These are phyloP conservation scores for Plusia festucae DNA, from an alignment of 2,888 invertebrate genomes.

Conservation along the genomic window DNA sequence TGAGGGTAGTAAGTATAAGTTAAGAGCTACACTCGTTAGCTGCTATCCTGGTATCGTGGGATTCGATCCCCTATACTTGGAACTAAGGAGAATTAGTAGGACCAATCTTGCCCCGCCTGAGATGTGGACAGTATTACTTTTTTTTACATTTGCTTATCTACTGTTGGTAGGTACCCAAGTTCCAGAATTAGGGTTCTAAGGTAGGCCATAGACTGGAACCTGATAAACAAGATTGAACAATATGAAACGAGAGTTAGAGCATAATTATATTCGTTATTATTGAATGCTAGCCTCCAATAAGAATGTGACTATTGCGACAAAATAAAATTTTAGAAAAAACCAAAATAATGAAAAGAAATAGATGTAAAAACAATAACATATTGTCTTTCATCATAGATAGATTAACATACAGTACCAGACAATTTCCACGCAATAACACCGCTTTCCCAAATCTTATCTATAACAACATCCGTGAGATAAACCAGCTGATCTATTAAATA, in stretches of 20 bases:
- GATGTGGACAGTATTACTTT: no score
- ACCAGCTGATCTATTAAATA: conserved; percentile 39
- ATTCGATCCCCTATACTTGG: not conserved
- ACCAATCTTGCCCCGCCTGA: not conserved
- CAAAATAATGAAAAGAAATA: not conserved
- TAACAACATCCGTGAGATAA: conserved; percentile 24
- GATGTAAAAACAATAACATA: no score
- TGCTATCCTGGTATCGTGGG: not conserved
- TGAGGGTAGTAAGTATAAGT: conserved; percentile 44
- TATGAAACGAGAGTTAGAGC: no score
- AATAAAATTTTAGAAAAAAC: not conserved
- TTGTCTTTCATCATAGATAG: not conserved
- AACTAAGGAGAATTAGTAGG: not conserved
- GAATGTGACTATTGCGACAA: no score
- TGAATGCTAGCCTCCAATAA: no score
- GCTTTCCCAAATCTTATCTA: conserved; percentile 10
- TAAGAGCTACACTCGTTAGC: conserved; percentile 43
- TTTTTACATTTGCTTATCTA: no score
- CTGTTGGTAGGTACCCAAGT: no score
- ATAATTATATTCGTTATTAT: no score
- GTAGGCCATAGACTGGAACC: no score
- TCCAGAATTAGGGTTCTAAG: no score
- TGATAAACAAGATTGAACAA: no score
- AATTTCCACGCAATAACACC: conserved; percentile 2
- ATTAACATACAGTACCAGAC: not conserved